Evolutionary conservation across 2,888 invertebrate species (phyloP), one percentile per base, ranked within the genome.

Genomic region (Pardosa pseudoannulata): DNA sequence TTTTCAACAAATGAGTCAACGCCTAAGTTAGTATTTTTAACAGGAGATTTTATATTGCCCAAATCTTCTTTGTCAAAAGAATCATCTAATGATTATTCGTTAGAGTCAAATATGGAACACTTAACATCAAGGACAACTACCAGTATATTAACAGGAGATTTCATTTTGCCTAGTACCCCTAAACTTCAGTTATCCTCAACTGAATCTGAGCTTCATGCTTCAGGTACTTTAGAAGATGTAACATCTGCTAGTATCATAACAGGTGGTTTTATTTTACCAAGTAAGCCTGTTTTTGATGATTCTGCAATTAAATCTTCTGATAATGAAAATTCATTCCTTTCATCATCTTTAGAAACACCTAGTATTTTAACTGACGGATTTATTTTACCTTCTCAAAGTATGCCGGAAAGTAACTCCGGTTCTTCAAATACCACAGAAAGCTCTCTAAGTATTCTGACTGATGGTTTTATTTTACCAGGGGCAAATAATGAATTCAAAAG

Each of bases 381-480:
- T 56, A 82, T 87, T 23, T 19, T 88, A 36, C 82, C 87, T 1
- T 27, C 41, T 11, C 31, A 29, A 5, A 16, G 19, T 28, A 23
- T 16, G 11, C 13, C 36, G 6, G n/a, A 19, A 19, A n/a, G 1
- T 56, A 2, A 3, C 7, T 29, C 23, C 9, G 41, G 19, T 1
- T 74, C 71, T 31, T 19, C 67, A 19, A 39, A 11, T n/a, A 75
- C 83, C 0, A 82, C 70, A 7, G 13, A 67, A 28, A 65, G 75
- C 32, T 39, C 36, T 11, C 50, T 72, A 27, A 83, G 81, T n/a
- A 87, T 87, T 64, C 76, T 87, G 7, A 87, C 87, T 9, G 87
- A 79, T 64, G 87, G 87, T 19, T 87, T 87, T 46, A 87, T 87
- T 41, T 23, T 87, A 13, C 87, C 87, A 28, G 81, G 46, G 11